Evolutionary conservation across 2,113 vertebrate species (phyloP).

Genomic region (Ceyx cyanopectus): DNA sequence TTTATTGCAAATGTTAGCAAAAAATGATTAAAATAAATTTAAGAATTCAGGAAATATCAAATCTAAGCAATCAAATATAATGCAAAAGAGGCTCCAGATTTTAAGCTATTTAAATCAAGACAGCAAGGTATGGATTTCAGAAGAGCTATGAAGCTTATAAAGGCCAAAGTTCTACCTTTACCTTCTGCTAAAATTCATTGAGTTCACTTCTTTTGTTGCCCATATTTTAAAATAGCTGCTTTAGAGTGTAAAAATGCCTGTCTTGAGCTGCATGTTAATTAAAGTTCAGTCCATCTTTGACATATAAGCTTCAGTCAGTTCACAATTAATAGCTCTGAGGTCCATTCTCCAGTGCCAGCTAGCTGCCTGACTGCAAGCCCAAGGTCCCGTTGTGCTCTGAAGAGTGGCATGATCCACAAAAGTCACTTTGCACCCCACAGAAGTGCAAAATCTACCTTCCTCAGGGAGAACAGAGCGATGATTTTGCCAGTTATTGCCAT

Average conservation of each 20-base stretch:
- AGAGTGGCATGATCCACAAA: background rate
- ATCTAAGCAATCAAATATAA: background rate
- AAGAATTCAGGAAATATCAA: conserved; percentile 30
- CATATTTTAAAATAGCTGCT: background rate
- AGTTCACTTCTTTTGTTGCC: background rate
- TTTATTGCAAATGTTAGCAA: conserved; percentile 36
- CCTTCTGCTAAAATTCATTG: background rate
- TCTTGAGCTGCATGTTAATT: background rate
- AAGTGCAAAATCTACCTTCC: background rate
- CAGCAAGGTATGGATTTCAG: background rate
- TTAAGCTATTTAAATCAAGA: conserved; percentile 32
- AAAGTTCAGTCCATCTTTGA: conserved; percentile 15
- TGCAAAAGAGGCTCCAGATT: conserved; percentile 10
- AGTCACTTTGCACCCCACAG: background rate
- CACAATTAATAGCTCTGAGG: conserved; percentile 5
- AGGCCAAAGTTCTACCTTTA: conserved; percentile 17
- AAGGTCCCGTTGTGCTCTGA: background rate
- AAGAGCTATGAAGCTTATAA: background rate
- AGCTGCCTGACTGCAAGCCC: background rate
- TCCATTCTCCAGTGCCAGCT: background rate
- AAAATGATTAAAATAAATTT: conserved; percentile 32
- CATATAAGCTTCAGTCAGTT: background rate
- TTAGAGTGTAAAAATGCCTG: background rate
- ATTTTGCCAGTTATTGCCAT: background rate
- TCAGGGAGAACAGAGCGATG: background rate